Evolutionary conservation across 2,113 vertebrate species (phyloP).

Genomic region (Ondatra zibethicus): DNA sequence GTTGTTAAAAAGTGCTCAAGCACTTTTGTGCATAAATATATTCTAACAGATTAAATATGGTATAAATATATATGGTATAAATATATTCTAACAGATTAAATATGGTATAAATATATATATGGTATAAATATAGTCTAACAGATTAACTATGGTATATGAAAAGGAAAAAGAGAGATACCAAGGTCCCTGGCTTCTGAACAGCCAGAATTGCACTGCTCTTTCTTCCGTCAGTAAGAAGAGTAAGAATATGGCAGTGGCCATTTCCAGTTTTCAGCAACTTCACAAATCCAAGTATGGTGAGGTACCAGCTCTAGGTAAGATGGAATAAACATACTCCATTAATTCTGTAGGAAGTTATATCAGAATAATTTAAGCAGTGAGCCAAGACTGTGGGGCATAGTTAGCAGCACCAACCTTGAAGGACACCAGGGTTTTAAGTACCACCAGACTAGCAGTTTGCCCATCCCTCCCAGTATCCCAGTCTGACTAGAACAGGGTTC

Average conservation of each 20-base stretch:
- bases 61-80: too few relatives aligned
- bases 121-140: neutral
- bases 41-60: neutral
- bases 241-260: neutral
- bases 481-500: neutral
- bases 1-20: neutral
- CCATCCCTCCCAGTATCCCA: neutral
- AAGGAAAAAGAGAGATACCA: neutral
- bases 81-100: neutral
- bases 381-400: neutral
- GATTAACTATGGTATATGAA: neutral
- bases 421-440: neutral
- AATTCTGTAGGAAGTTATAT: neutral
- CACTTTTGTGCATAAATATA: neutral
- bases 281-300: neutral
- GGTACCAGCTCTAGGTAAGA: neutral
- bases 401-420: neutral
- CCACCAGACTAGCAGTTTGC: neutral
- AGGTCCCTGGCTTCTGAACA: neutral
- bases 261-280: neutral
- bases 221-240: neutral
- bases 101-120: too few relatives aligned
- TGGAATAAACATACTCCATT: neutral
- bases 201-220: neutral
- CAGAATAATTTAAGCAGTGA: neutral